Percentiles rank a stretch among this genome's conserved stretches.
Conservation (phyloP, 1,140 invertebrate genomes). For the Plectus sambesii region DNA sequence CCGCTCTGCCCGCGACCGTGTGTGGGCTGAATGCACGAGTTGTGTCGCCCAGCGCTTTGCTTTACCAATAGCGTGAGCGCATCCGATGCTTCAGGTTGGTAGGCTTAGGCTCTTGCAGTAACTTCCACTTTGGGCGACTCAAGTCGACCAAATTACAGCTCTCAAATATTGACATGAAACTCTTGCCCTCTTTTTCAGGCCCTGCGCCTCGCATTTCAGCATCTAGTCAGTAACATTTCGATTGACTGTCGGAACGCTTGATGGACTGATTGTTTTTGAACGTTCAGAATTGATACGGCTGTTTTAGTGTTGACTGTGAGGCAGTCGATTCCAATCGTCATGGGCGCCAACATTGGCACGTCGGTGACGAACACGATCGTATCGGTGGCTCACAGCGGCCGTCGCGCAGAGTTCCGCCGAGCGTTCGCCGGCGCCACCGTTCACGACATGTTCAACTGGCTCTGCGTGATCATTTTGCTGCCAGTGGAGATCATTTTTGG, state of each 20-base stretch:
- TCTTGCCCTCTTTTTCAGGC: too few relatives aligned
- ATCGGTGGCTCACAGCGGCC: slow-evolving; percentile 37
- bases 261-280: background rate
- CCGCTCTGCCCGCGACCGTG: too few relatives aligned
- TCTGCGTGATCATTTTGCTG: slow-evolving; percentile 48
- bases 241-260: too few relatives aligned
- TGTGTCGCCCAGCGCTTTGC: background rate
- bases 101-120: too few relatives aligned
- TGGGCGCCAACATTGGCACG: slow-evolving; percentile 47
- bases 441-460: slow-evolving; percentile 51
- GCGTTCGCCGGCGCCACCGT: slow-evolving; percentile 49
- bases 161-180: background rate
- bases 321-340: slow-evolving; percentile 47
- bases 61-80: too few relatives aligned
- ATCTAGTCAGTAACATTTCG: too few relatives aligned
- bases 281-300: background rate
- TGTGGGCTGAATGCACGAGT: slow-evolving; percentile 51
- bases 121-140: too few relatives aligned
- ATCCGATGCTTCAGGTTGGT: too few relatives aligned
- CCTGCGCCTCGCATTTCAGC: too few relatives aligned
- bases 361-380: slow-evolving; percentile 47
- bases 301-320: slow-evolving; percentile 44
- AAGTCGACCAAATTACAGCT: background rate
- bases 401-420: slow-evolving; percentile 46
- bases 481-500: slow-evolving; percentile 46